Base-by-base conservation (phyloP, 2,888 invertebrate species). In the Tryphoninae sp. region DNA sequence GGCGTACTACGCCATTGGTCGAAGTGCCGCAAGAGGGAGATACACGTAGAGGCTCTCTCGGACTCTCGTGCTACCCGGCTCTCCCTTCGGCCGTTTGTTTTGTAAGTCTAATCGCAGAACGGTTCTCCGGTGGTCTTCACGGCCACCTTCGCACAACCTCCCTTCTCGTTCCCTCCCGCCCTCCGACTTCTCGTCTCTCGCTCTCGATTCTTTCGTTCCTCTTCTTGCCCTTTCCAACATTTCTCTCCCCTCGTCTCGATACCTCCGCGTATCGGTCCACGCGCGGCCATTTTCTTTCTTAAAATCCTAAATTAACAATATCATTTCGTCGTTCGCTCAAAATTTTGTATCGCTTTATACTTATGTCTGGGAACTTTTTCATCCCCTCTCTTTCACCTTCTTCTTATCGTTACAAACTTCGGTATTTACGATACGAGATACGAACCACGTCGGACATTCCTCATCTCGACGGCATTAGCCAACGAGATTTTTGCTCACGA, bases 71-170 rank as follows among this genome's bases (percentile, higher is more conserved):
- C 73, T 72, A 68, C 58, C 62, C 86, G 84, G 84, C 85, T 85
- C 86, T 88, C 88, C 88, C 89, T 88, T 90, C 89, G 90, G 89
- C 91, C 91, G 91, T 91, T 91, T 90, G 91, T 91, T 92, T 92
- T 92, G 92, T 91, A 89, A 91, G 92, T 91, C 92, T 92, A 92
- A 92, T 92, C 92, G 92, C 90, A 89, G 89, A 90, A 89, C 89
- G 88, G 88, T 90, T 90, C 91, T 88, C 89, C 89, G 91, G 92
- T 91, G 92, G 92, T 91, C 91, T 89, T 86, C 86, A 84, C 85
- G 86, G 86, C 85, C 83, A 74, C 85, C 83, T 77, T 80, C 78
- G 71, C 75, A 72, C 73, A 77, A 79, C 83, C 83, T 84, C 84
- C 86, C 84, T 82, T 74, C 65, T 1, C 33, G 19, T 19, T 33